Percentiles rank a stretch among this genome's conserved stretches.
Evolutionary conservation across 1,140 invertebrate genomes (phyloP).

Genomic region (Octopus sinensis): DNA sequence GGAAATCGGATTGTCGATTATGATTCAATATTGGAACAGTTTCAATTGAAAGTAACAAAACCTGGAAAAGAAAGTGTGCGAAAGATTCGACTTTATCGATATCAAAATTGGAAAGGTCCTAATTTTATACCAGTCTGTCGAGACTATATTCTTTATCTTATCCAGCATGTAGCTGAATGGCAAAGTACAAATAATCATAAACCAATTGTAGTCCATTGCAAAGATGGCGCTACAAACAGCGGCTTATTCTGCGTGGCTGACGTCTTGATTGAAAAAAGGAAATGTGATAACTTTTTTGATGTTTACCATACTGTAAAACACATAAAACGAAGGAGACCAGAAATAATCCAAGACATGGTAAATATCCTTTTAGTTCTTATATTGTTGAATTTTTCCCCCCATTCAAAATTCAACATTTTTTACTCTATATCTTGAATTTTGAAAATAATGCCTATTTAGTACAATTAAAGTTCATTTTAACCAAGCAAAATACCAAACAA

Average conservation of each 20-base stretch:
- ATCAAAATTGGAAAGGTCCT: conserved; percentile 49
- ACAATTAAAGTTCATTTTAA: no score
- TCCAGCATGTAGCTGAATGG: conserved; percentile 46
- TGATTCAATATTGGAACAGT: no score
- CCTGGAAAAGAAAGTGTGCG: conserved; percentile 24
- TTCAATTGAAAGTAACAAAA: no score
- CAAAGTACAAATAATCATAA: conserved; percentile 23
- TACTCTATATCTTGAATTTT: no score
- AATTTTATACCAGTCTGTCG: conserved; percentile 46
- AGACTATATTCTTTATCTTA: conserved; percentile 44
- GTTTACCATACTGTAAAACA: conserved; percentile 53
- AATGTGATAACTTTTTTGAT: conserved; percentile 45
- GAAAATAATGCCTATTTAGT: no score
- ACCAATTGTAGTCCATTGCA: conserved; percentile 49
- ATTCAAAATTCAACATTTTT: no score
- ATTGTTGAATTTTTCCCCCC: no score
- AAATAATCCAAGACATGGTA: conserved; percentile 50
- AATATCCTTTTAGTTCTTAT: conserved; percentile 23
- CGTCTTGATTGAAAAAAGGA: conserved; percentile 46
- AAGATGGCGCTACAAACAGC: conserved; percentile 53
- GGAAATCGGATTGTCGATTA: no score
- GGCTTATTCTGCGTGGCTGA: conserved; percentile 45
- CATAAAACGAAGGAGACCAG: conserved; percentile 44
- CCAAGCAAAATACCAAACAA: no score
- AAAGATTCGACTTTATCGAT: conserved; percentile 49